These are phyloP conservation scores for Limanda limanda DNA, from an alignment of 2,113 vertebrate genomes.

Conservation along the genomic window DNA sequence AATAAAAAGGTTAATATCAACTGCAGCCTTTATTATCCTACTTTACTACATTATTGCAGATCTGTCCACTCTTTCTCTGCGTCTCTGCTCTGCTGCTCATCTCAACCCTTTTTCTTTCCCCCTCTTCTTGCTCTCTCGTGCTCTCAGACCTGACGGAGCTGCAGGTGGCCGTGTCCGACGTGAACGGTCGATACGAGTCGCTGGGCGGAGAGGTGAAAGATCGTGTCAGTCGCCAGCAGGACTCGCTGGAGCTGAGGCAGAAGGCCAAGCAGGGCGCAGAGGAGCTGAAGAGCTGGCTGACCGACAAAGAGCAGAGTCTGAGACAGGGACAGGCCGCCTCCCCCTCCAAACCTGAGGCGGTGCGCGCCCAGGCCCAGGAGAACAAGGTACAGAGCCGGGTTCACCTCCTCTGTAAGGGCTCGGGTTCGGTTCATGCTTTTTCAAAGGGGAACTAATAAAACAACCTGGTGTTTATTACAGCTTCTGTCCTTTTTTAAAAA, in stretches of 20 bases:
- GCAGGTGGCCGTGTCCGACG: constrained; percentile 91
- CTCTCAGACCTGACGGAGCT: constrained; percentile 93
- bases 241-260: constrained; percentile 84
- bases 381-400: constrained; percentile 88
- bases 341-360: constrained; percentile 88
- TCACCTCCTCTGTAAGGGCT: not conserved
- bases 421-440: not conserved
- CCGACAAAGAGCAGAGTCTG: constrained; percentile 86
- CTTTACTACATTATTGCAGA: not conserved
- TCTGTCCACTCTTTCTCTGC: not conserved
- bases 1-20: too few relatives aligned
- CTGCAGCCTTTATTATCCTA: not conserved
- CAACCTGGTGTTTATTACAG: not conserved
- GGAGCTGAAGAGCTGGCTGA: constrained; percentile 87
- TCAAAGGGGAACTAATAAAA: not conserved
- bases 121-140: not conserved
- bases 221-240: constrained; percentile 81
- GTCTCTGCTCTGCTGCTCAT: not conserved
- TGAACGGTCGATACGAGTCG: constrained; percentile 85
- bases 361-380: constrained; percentile 91
- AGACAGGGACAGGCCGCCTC: constrained; percentile 82
- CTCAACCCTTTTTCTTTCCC: not conserved
- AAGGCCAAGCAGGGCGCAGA: constrained; percentile 83
- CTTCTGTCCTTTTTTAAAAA: too few relatives aligned
- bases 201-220: constrained; percentile 86